phyloP scores from a whole-genome alignment of 2,113 vertebrate species.

The Heptranchias perlo region DNA sequence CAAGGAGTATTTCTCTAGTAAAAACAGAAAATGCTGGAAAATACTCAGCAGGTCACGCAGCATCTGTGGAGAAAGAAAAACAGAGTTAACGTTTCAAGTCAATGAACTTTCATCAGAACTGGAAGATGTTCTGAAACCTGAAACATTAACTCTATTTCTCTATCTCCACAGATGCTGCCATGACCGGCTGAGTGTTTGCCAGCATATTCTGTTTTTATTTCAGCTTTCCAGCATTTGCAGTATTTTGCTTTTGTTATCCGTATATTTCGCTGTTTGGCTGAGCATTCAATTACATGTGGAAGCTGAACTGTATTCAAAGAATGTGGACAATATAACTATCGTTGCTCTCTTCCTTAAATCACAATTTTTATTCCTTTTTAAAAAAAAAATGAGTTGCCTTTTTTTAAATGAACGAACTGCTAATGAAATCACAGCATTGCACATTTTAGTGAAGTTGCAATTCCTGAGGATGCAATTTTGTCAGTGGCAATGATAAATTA shows the following conservation, averaged over 20 bases:
- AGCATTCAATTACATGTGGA: not conserved
- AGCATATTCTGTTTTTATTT: too few species aligned
- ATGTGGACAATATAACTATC: not conserved
- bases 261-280: not conserved
- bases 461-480: not conserved
- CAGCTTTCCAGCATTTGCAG: not conserved
- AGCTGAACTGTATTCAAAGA: not conserved
- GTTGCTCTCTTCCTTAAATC: not conserved
- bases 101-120: too few species aligned
- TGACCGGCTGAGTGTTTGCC: too few species aligned
- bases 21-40: not conserved
- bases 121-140: too few species aligned
- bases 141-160: too few species aligned
- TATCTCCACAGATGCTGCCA: too few species aligned
- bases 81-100: too few species aligned
- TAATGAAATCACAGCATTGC: not conserved
- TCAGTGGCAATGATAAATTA: not conserved
- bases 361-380: not conserved
- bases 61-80: too few species aligned
- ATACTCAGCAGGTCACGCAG: too few species aligned
- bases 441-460: not conserved
- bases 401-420: not conserved
- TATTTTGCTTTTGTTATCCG: not conserved
- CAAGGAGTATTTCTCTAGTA: not conserved
- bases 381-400: not conserved